Percentiles rank a stretch among this genome's conserved stretches.
Evolutionary conservation across 2,113 vertebrate species (phyloP).

Genomic region (Bolborhynchus lineola): DNA sequence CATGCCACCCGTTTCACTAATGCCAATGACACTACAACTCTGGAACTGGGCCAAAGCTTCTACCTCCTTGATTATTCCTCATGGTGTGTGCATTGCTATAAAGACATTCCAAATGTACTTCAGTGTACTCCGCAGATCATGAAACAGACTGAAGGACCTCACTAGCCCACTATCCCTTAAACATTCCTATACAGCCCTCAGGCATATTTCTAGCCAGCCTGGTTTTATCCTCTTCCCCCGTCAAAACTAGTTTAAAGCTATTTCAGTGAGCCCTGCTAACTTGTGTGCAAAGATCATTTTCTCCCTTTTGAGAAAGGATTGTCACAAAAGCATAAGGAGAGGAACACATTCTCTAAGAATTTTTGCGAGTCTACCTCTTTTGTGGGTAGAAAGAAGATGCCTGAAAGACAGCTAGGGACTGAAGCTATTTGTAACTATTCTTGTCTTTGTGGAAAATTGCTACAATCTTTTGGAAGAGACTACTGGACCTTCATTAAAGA

Average conservation of each 20-base stretch:
- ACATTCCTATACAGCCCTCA: not conserved
- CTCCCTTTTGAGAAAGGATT: not conserved
- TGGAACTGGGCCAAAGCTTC: not conserved
- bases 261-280: not conserved
- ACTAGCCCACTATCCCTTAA: not conserved
- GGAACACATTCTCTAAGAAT: not conserved
- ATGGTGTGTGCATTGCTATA: fast-evolving
- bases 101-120: not conserved
- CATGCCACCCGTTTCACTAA: not conserved
- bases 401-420: not conserved
- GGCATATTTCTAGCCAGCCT: not conserved
- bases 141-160: not conserved
- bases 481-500: not conserved
- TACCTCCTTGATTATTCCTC: not conserved
- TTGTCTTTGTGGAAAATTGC: not conserved
- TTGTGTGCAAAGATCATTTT: not conserved
- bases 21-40: not conserved
- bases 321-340: not conserved
- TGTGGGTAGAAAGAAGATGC: not conserved
- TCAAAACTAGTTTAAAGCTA: not conserved
- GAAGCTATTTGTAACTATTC: not conserved
- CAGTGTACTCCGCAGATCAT: not conserved
- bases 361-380: not conserved
- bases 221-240: not conserved
- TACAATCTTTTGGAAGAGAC: not conserved